Evolutionary conservation across 2,888 invertebrate species (phyloP).

Genomic region (Cylloceria caligata): DNA sequence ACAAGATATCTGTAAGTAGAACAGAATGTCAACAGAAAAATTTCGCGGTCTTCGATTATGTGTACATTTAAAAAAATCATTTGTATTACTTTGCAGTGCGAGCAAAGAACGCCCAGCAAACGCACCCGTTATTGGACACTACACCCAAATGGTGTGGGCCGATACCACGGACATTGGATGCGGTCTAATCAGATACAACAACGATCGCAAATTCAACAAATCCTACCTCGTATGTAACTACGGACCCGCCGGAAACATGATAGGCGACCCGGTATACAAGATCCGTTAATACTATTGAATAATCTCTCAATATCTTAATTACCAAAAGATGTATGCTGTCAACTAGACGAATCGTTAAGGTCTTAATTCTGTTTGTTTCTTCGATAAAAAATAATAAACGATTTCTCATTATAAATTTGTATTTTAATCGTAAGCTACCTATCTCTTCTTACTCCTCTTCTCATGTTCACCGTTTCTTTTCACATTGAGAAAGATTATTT

Average conservation of each 20-base stretch:
- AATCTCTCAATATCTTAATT: background rate
- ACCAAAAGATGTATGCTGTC: background rate
- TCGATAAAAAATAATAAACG: background rate
- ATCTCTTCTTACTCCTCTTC: background rate
- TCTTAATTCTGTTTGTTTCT: background rate
- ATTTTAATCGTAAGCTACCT: no score
- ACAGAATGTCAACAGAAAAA: slow-evolving; percentile 17
- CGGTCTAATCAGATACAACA: slow-evolving; percentile 83
- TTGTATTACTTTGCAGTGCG: no score
- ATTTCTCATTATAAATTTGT: background rate
- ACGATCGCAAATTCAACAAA: slow-evolving; percentile 66
- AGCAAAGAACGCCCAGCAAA: no score
- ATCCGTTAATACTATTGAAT: background rate
- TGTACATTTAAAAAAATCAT: no score
- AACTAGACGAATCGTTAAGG: background rate
- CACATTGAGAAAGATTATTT: background rate
- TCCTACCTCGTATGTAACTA: slow-evolving; percentile 84
- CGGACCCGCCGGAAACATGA: slow-evolving; percentile 82
- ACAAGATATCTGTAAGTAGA: no score
- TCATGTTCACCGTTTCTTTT: no score
- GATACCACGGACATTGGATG: slow-evolving; percentile 85
- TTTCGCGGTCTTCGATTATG: background rate
- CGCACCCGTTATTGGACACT: slow-evolving; percentile 81
- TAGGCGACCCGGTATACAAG: slow-evolving; percentile 78
- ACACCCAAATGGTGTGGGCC: slow-evolving; percentile 86